Percentiles rank a stretch among this genome's conserved stretches.
Evolutionary conservation across 1,140 invertebrate species (phyloP).

Genomic region (Meloidogyne hapla): DNA sequence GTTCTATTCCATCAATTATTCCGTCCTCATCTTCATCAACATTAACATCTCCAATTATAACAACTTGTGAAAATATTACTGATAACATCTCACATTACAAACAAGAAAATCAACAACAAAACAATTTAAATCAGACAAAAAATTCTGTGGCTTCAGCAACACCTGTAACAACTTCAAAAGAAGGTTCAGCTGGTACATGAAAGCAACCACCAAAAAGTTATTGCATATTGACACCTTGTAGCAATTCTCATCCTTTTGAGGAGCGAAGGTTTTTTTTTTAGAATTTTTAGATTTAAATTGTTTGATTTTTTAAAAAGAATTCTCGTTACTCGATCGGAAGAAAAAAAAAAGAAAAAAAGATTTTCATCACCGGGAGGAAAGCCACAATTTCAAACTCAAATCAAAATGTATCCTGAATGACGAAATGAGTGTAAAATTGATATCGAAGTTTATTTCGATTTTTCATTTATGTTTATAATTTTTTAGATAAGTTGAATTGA

Average conservation of each 20-base stretch:
- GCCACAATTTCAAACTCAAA: not conserved
- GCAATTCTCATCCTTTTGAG: constrained; percentile 61
- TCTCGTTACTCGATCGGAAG: constrained; percentile 25
- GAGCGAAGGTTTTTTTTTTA: constrained; percentile 44
- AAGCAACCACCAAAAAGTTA: constrained; percentile 18
- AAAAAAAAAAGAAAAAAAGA: too few species aligned
- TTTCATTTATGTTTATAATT: not conserved
- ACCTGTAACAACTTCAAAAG: not conserved
- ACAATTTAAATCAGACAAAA: too few species aligned
- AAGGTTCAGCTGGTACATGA: not conserved
- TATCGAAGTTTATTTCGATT: not conserved
- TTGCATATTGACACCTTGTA: constrained; percentile 53
- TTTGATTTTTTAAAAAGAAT: constrained; percentile 19
- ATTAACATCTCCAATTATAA: constrained; percentile 5
- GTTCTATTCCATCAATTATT: too few species aligned
- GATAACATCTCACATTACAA: not conserved
- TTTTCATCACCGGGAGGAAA: too few species aligned
- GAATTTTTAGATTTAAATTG: not conserved
- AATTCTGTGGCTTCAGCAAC: not conserved
- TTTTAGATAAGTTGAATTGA: not conserved
- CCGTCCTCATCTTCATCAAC: constrained; percentile 3
- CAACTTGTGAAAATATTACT: not conserved
- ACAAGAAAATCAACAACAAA: not conserved
- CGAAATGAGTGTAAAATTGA: too few species aligned
- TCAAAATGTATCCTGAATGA: constrained; percentile 9